Conservation (phyloP, 1,140 invertebrate genomes). For the Magallana angulata region DNA sequence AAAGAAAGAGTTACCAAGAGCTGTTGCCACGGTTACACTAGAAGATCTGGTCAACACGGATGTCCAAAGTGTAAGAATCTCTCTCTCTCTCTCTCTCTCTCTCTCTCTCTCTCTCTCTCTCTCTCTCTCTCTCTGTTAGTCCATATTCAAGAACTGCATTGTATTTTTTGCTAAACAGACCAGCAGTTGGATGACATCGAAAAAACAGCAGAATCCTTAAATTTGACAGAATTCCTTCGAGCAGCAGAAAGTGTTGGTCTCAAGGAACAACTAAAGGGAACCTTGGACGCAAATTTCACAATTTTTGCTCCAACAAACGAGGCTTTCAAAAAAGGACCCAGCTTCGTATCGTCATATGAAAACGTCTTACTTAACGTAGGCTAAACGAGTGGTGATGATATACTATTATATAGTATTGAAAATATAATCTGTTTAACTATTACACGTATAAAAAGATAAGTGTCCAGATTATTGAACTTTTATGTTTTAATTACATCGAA, state of each 20-base stretch:
- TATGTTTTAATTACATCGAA: too few relatives aligned
- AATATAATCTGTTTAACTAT: too few relatives aligned
- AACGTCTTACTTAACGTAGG: slow-evolving; percentile 36
- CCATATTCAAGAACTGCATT: too few relatives aligned
- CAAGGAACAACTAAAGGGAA: slow-evolving; percentile 47
- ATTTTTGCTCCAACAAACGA: slow-evolving; percentile 68
- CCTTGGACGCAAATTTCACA: slow-evolving; percentile 62
- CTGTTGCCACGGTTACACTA: slow-evolving; percentile 68
- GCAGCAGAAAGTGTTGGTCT: slow-evolving; percentile 62
- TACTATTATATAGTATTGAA: too few relatives aligned
- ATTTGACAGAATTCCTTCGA: slow-evolving; percentile 64
- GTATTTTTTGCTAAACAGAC: slow-evolving; percentile 50
- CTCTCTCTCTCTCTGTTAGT: too few relatives aligned
- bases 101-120: not conserved
- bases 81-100: not conserved
- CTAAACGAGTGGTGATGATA: not conserved
- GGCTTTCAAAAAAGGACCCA: slow-evolving; percentile 55
- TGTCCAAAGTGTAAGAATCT: slow-evolving; percentile 64
- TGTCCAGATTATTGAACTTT: too few relatives aligned
- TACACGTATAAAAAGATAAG: too few relatives aligned
- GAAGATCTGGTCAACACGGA: slow-evolving; percentile 57
- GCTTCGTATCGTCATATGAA: slow-evolving; percentile 16
- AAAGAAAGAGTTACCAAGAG: slow-evolving; percentile 55
- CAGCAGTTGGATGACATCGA: slow-evolving; percentile 55
- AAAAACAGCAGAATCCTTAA: slow-evolving; percentile 57